Percentiles rank a stretch among this genome's conserved stretches.
These are phyloP conservation scores for Acyrthosiphon pisum DNA, from an alignment of 1,140 invertebrate species.

Conservation along the genomic window DNA sequence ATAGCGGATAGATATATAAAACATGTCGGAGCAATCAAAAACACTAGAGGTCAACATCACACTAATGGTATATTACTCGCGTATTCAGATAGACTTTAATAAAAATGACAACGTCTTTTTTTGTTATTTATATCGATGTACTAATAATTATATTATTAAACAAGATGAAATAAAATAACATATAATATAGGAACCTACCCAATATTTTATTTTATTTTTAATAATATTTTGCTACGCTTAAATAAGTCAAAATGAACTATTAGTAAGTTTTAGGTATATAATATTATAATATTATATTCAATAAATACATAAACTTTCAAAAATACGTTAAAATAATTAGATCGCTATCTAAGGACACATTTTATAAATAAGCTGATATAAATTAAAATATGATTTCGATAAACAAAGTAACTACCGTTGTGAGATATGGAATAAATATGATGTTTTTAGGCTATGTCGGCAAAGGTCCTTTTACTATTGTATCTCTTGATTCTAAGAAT, in stretches of 20 bases:
- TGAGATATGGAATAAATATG: background rate
- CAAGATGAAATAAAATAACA: background rate
- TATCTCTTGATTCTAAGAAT: conserved; percentile 36
- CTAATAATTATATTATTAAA: background rate
- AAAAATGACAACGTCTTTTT: background rate
- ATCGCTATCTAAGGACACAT: background rate
- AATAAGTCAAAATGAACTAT: background rate
- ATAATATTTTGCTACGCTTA: background rate
- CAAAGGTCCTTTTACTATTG: background rate
- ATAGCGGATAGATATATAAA: background rate
- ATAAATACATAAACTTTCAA: background rate
- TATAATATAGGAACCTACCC: background rate
- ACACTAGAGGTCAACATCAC: background rate
- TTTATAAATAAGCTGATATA: background rate
- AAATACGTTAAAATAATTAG: background rate
- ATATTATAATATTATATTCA: background rate
- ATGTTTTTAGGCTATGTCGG: conserved; percentile 12
- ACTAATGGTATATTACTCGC: background rate
- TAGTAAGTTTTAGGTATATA: background rate
- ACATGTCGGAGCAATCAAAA: conserved; percentile 3
- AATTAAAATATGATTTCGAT: background rate
- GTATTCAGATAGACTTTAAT: background rate
- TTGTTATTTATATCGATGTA: conserved; percentile 1
- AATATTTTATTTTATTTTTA: background rate
- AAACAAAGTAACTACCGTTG: background rate